phyloP scores from a whole-genome alignment of 2,113 vertebrate species.

The Petrocephalus zakoni region DNA sequence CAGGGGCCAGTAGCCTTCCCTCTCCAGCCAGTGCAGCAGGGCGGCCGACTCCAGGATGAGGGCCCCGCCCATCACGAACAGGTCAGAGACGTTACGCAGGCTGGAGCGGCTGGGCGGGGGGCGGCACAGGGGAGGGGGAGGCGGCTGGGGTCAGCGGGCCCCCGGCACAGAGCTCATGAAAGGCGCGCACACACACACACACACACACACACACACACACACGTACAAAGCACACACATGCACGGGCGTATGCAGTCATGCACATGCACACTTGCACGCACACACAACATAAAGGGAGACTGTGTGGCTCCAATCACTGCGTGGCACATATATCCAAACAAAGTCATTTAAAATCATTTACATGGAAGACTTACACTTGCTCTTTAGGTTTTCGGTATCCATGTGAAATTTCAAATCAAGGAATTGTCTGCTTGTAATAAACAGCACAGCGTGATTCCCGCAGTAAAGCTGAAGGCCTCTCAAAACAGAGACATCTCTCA shows the following conservation, averaged over 20 bases:
- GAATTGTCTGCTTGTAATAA: slow-evolving; percentile 39
- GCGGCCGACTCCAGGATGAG: slow-evolving; percentile 88
- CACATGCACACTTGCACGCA: neutral
- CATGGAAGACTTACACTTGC: slow-evolving; percentile 78
- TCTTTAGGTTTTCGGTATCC: slow-evolving; percentile 95
- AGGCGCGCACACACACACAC: neutral
- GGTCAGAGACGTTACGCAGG: slow-evolving; percentile 93
- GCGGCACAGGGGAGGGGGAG: neutral
- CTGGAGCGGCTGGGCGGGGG: slow-evolving; percentile 76
- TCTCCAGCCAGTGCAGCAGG: slow-evolving; percentile 89
- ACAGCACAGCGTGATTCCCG: neutral
- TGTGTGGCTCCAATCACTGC: neutral
- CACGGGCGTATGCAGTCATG: too few species aligned
- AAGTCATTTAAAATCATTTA: neutral
- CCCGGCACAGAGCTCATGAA: neutral
- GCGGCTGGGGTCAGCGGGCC: neutral
- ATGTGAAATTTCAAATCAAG: slow-evolving; percentile 77
- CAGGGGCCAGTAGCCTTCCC: slow-evolving; percentile 90
- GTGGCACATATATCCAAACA: neutral
- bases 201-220: neutral
- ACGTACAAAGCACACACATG: neutral
- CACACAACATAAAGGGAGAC: neutral
- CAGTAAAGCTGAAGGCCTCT: neutral
- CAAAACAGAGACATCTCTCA: neutral
- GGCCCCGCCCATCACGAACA: slow-evolving; percentile 97